These are phyloP conservation scores for Cheiracanthium punctorium DNA, from an alignment of 2,888 invertebrate species.

Conservation along the genomic window DNA sequence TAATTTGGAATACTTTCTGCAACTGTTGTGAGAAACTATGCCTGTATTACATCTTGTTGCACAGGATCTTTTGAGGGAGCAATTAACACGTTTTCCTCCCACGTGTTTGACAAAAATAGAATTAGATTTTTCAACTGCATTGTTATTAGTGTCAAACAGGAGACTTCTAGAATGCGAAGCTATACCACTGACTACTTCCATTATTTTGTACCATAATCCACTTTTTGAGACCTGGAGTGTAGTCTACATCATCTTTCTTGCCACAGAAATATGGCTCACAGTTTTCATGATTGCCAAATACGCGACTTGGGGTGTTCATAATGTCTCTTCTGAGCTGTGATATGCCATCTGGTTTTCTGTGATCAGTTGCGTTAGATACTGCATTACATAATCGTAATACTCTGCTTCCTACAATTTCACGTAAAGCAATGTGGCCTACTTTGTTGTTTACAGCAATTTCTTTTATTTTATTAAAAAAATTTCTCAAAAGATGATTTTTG, in stretches of 20 bases:
- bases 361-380: background rate
- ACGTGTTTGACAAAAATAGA: background rate
- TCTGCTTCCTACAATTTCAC: background rate
- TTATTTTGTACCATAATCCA: background rate
- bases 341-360: background rate
- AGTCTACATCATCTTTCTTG: background rate
- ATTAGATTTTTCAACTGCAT: conserved; percentile 27
- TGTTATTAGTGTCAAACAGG: conserved; percentile 8
- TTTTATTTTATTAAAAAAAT: conserved; percentile 29
- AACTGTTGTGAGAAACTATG: background rate
- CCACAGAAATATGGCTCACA: background rate
- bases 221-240: background rate
- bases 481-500: conserved; percentile 62
- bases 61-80: background rate
- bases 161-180: background rate
- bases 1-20: background rate
- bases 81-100: conserved; percentile 21
- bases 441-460: conserved; percentile 15
- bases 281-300: background rate
- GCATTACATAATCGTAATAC: background rate
- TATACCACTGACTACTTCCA: background rate
- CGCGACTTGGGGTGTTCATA: background rate
- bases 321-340: background rate
- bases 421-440: background rate
- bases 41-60: conserved; percentile 11